Evolutionary conservation across 2,113 vertebrate species (phyloP).

Genomic region (Plotosus lineatus): DNA sequence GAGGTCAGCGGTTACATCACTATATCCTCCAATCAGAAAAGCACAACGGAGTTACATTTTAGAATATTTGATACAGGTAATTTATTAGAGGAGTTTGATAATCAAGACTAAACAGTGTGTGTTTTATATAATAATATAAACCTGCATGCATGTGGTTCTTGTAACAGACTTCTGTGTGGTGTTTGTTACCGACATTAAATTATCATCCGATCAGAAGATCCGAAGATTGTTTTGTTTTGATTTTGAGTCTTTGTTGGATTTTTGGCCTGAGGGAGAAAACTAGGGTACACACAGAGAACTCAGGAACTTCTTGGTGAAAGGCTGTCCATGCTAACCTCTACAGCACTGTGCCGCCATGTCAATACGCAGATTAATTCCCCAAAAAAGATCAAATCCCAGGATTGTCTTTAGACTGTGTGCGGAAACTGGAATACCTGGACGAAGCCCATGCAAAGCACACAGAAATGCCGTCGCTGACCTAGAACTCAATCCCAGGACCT

Average conservation of each 20-base stretch:
- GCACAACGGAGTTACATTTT: slow-evolving; percentile 43
- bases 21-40: slow-evolving; percentile 45
- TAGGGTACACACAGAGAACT: background rate
- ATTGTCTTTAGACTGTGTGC: too few relatives aligned
- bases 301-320: too few relatives aligned
- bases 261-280: too few relatives aligned
- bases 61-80: slow-evolving; percentile 45
- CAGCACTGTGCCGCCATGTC: too few relatives aligned
- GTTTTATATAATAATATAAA: slow-evolving; percentile 11
- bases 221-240: background rate
- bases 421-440: too few relatives aligned
- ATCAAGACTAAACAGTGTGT: background rate
- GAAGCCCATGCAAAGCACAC: too few relatives aligned
- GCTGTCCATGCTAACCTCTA: too few relatives aligned
- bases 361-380: too few relatives aligned
- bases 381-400: too few relatives aligned
- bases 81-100: slow-evolving; percentile 40
- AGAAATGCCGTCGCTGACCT: too few relatives aligned
- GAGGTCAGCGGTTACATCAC: slow-evolving; percentile 34
- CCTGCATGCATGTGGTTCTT: background rate
- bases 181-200: background rate
- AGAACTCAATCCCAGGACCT: too few relatives aligned
- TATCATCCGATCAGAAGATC: background rate
- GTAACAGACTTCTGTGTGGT: background rate
- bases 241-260: too few relatives aligned